phyloP scores from a whole-genome alignment of 2,888 invertebrate genomes.

The Ectobius pallidus region DNA sequence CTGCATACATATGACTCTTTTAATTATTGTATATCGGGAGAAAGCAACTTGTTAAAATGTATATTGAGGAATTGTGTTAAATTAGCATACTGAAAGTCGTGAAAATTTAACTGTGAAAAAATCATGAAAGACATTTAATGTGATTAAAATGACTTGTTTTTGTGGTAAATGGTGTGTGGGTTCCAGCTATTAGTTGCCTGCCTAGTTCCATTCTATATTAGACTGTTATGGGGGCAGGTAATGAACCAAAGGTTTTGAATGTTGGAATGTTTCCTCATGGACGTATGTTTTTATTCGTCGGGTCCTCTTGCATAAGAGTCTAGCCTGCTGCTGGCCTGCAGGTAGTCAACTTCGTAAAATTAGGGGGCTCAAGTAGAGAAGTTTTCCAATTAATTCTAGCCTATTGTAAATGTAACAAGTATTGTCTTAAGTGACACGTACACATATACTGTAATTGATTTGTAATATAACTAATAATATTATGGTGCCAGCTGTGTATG shows the following conservation, averaged over 20 bases:
- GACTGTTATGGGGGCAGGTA: background rate
- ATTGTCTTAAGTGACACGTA: background rate
- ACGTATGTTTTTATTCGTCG: constrained; percentile 10
- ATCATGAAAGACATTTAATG: no score
- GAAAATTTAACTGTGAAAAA: no score
- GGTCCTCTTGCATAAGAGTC: background rate
- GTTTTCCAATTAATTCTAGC: background rate
- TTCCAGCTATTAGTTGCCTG: background rate
- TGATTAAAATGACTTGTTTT: background rate
- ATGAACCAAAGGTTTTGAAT: background rate
- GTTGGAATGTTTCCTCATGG: background rate
- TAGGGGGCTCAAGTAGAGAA: background rate
- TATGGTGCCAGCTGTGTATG: constrained; percentile 10
- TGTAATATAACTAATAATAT: background rate
- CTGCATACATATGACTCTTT: no score
- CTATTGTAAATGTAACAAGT: constrained; percentile 22
- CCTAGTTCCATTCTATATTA: background rate
- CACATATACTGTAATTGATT: background rate
- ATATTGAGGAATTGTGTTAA: no score
- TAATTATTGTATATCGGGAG: no score
- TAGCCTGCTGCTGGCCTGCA: constrained; percentile 32
- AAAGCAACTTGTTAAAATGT: no score
- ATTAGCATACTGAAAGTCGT: no score
- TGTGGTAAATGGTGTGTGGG: background rate
- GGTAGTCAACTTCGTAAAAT: background rate